phyloP scores from a whole-genome alignment of 37 sponge, comb jelly and placozoan genomes.

The Beroe forskalii region DNA sequence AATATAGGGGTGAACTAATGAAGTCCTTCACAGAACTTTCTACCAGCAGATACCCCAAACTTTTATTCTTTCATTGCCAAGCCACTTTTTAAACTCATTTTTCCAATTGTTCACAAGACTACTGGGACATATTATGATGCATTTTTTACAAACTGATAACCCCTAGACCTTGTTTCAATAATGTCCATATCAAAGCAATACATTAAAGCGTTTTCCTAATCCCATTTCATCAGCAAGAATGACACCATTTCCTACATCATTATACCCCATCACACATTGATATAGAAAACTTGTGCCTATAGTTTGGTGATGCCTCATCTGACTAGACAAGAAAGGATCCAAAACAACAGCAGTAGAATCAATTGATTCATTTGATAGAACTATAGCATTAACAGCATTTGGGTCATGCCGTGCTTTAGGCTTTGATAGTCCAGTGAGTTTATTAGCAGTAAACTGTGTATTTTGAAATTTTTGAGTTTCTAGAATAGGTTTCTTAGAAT shows the following conservation, averaged over 20 bases:
- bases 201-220: slow-evolving; percentile 59
- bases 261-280: slow-evolving; percentile 72
- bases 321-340: slow-evolving; percentile 71
- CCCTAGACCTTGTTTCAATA: slow-evolving; percentile 81
- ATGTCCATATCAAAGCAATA: slow-evolving; percentile 72
- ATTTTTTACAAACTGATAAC: slow-evolving; percentile 72
- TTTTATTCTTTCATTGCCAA: slow-evolving; percentile 80
- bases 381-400: slow-evolving; percentile 69
- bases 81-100: slow-evolving; percentile 86
- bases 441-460: no score
- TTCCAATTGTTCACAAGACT: slow-evolving; percentile 90
- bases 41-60: slow-evolving; percentile 66
- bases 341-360: slow-evolving; percentile 84
- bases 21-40: slow-evolving; percentile 81
- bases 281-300: slow-evolving; percentile 22
- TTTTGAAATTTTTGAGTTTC: no score
- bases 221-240: slow-evolving; percentile 77
- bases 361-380: slow-evolving; percentile 69
- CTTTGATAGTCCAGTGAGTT: no score
- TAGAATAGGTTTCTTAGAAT: no score
- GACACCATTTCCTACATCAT: slow-evolving; percentile 75
- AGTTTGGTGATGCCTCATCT: slow-evolving; percentile 43
- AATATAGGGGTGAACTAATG: slow-evolving; percentile 70
- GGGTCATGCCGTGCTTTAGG: slow-evolving; percentile 71
- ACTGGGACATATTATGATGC: slow-evolving; percentile 81